Evolutionary conservation across 1,140 invertebrate species (phyloP).

Genomic region (Trachelipus rathkii): DNA sequence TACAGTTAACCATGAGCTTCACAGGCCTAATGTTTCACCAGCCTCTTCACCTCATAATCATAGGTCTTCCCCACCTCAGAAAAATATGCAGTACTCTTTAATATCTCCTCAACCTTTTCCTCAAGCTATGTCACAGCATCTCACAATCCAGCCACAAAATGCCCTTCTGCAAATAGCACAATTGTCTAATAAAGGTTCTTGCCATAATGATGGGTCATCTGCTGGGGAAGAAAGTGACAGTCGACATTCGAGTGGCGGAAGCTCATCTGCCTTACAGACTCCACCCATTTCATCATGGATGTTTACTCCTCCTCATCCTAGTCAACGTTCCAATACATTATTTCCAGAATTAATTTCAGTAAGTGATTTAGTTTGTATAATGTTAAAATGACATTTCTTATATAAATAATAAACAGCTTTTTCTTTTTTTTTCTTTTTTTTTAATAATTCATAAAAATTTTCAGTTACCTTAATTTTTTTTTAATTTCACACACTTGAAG

Average conservation of each 20-base stretch:
- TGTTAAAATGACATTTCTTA: too few species aligned
- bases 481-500: too few species aligned
- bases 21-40: background rate
- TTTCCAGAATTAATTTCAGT: background rate
- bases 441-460: too few species aligned
- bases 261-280: background rate
- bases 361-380: background rate
- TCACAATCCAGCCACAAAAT: background rate
- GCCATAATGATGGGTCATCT: background rate
- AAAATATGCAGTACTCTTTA: background rate
- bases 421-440: too few species aligned
- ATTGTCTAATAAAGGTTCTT: background rate
- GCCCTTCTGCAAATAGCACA: background rate
- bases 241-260: background rate
- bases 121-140: background rate
- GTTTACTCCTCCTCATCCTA: background rate
- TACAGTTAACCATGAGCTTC: background rate
- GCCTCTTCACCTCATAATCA: background rate
- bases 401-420: too few species aligned
- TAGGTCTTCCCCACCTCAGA: background rate
- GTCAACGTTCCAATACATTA: background rate
- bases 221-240: background rate
- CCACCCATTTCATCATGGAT: background rate
- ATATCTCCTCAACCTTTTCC: background rate
- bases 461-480: too few species aligned